Base-by-base conservation (phyloP, 1,140 invertebrate species). In the Danaus melanippus region DNA sequence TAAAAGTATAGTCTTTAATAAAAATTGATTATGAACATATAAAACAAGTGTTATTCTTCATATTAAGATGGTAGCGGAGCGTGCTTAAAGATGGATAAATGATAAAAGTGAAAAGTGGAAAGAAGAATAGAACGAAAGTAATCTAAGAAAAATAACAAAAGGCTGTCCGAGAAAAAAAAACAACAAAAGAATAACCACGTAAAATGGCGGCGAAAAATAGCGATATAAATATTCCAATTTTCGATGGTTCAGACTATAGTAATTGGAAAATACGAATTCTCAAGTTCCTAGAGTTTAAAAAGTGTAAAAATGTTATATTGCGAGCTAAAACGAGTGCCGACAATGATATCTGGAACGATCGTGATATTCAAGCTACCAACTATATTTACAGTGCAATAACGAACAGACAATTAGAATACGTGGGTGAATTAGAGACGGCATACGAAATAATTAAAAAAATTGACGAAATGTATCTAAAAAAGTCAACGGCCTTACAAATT, bases 211-310 rank as follows among this genome's bases (percentile, higher is more conserved):
- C 46, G 15, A 57, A 50, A 56, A 52, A 46, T 50, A 58, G 39
- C 8, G 59, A 62, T 50, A 60, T 64, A 11, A 58, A 45, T 32
- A 70, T 76, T 43, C 67, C 61, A 9, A 53, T 76, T n/a, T 76
- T 76, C 45, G 64, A 76, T 58, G 71, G 67, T 12, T 12, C 41
- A n/a, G 63, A 74, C 11, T 69, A 76, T 60, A 48, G 21, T 10
- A 68, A 55, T 49, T 76, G 67, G 65, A 72, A 65, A 54, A 53
- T 65, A 53, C 32, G 66, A 32, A 53, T 65, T 9, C 6, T 63
- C 3, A 65, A 60, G 9, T 69, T 61, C 51, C 32, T 66, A 10
- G 49, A 66, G 11, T 64, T 54, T 32, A 68, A 64, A 59, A 61
- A 56, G 12, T 67, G 65, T 15, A 50, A 63, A 17, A 58, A 60